Percentiles rank a stretch among this genome's conserved stretches.
These are phyloP conservation scores for Apteryx mantelli DNA, from an alignment of 2,113 vertebrate genomes.

Conservation along the genomic window DNA sequence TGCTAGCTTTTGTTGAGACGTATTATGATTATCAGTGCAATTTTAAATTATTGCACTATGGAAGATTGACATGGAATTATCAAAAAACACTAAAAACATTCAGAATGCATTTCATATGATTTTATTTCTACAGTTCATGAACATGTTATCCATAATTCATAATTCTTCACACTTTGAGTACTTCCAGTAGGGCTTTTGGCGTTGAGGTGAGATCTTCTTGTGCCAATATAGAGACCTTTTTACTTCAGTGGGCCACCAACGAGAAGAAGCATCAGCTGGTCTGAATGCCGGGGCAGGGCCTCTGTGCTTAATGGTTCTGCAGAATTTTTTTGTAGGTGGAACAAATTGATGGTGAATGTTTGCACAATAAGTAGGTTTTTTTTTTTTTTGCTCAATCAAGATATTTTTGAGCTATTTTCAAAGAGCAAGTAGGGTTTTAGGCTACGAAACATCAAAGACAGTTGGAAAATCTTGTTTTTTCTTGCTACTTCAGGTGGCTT, in stretches of 20 bases:
- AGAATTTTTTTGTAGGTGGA: background rate
- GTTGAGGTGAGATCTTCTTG: background rate
- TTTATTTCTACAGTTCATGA: background rate
- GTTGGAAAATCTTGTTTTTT: background rate
- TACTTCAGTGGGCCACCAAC: background rate
- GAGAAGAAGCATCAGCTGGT: background rate
- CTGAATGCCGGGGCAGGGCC: background rate
- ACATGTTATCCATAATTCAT: background rate
- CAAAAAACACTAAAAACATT: background rate
- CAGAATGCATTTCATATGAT: background rate
- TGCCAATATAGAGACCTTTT: background rate
- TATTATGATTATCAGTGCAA: background rate
- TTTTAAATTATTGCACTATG: background rate
- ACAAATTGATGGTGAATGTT: background rate
- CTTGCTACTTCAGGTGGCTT: background rate
- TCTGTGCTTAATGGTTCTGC: background rate
- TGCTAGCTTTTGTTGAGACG: background rate
- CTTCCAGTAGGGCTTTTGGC: background rate
- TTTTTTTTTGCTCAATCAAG: background rate
- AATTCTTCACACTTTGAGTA: background rate
- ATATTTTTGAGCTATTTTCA: background rate
- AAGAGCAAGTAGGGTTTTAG: background rate
- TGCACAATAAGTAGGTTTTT: background rate
- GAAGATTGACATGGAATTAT: background rate
- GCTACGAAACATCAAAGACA: background rate